phyloP scores from a whole-genome alignment of 2,888 invertebrate genomes.

The Epistrophe eligans region DNA sequence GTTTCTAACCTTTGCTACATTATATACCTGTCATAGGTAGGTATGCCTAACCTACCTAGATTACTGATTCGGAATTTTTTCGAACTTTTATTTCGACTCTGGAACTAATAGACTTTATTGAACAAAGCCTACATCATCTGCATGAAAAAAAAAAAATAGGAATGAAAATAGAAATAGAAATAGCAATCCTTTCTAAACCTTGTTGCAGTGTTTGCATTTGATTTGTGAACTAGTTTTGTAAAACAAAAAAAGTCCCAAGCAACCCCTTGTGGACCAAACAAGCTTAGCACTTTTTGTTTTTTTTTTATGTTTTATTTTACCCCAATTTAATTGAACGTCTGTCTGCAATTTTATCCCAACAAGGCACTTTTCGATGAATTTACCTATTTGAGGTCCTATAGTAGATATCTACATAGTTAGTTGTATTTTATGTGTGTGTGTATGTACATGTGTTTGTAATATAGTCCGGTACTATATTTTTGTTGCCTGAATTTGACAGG shows the following conservation, averaged over 20 bases:
- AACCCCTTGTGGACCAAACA: conserved; percentile 6
- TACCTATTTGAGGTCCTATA: conserved; percentile 14
- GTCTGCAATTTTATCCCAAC: conserved; percentile 41
- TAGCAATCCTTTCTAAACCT: background rate
- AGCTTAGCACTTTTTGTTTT: conserved; percentile 13
- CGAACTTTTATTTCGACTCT: conserved; percentile 19
- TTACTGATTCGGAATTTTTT: conserved; percentile 1
- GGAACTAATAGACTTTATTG: conserved; percentile 49
- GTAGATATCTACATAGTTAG: background rate
- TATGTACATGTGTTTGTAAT: conserved; percentile 11
- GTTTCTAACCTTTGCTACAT: conserved; percentile 20
- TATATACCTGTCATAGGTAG: background rate
- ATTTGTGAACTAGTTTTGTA: conserved; percentile 60
- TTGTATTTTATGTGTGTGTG: background rate
- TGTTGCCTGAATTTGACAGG: conserved; percentile 58
- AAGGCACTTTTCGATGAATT: conserved; percentile 28
- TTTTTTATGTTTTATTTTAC: background rate
- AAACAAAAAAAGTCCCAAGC: background rate
- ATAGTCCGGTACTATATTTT: conserved; percentile 18
- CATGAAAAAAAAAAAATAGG: conserved; percentile 5
- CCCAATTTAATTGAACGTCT: conserved; percentile 57
- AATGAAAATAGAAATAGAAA: too few relatives aligned
- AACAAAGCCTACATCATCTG: conserved; percentile 23
- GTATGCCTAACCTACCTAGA: background rate
- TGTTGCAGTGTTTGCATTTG: conserved; percentile 62